A percentile compares a stretch with the other conserved stretches of the same genome.
phyloP scores from a whole-genome alignment of 2,113 vertebrate genomes.

The Cavia aperea region DNA sequence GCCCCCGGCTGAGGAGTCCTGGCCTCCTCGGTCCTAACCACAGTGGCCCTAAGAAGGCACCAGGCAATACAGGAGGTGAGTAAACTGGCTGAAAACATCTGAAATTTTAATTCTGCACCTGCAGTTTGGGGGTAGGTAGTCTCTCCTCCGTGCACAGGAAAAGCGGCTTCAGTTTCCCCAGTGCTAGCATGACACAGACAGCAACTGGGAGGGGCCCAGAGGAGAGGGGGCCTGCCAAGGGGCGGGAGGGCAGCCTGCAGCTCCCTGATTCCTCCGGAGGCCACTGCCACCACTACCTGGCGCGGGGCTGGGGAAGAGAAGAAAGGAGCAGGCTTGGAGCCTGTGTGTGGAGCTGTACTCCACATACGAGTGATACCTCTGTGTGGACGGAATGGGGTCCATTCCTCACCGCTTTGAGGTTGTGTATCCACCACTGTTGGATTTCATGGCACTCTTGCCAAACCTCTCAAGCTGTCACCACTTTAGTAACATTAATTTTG shows the following conservation, averaged over 20 bases:
- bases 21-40: not conserved
- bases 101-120: not conserved
- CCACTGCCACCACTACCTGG: not conserved
- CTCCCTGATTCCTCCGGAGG: not conserved
- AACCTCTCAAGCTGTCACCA: not conserved
- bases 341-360: not conserved
- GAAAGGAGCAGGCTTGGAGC: not conserved
- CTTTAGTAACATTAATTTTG: not conserved
- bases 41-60: not conserved
- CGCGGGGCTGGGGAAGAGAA: not conserved
- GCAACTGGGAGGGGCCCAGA: not conserved
- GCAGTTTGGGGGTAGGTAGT: not conserved
- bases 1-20: not conserved
- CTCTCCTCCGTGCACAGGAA: too few relatives aligned
- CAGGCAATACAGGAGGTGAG: not conserved
- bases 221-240: not conserved
- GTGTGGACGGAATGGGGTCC: not conserved
- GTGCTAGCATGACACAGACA: too few relatives aligned
- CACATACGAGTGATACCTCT: not conserved
- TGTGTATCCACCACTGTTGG: slow-evolving; percentile 1
- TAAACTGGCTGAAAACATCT: not conserved
- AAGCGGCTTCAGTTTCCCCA: not conserved
- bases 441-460: slow-evolving; percentile 40
- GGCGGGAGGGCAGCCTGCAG: not conserved
- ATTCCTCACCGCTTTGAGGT: slow-evolving; percentile 36